phyloP scores from a whole-genome alignment of 1,140 invertebrate genomes.

The Phenacoccus solenopsis region DNA sequence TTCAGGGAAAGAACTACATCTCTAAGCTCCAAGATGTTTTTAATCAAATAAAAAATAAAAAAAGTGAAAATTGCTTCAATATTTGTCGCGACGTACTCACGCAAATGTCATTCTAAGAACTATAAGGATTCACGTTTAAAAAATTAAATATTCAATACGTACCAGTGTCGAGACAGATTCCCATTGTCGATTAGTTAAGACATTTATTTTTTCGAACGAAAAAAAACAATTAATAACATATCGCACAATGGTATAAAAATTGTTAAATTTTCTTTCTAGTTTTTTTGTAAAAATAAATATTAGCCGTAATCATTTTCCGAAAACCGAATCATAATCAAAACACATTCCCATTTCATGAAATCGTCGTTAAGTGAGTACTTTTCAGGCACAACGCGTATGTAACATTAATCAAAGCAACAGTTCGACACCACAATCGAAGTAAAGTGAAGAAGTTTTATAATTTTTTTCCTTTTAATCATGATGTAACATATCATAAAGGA shows the following conservation, averaged over 20 bases:
- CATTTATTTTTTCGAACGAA: not conserved
- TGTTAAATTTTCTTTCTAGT: not conserved
- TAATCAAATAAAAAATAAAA: not conserved
- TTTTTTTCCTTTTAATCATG: not conserved
- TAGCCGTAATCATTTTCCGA: constrained; percentile 8
- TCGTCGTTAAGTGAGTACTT: not conserved
- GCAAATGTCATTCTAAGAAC: not conserved
- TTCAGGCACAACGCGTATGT: not conserved
- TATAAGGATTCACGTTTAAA: not conserved
- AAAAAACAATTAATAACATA: not conserved
- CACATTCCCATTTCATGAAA: not conserved
- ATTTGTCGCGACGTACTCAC: not conserved
- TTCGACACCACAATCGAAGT: not conserved
- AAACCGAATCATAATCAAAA: constrained; percentile 12
- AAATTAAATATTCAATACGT: not conserved
- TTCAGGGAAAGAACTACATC: too few species aligned
- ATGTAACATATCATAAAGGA: not conserved
- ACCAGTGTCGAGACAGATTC: constrained; percentile 6
- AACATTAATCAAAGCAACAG: not conserved
- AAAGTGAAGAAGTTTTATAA: not conserved
- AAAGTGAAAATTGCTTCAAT: not conserved
- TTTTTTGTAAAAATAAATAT: constrained; percentile 17
- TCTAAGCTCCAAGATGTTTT: too few species aligned
- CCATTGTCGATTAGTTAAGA: not conserved
- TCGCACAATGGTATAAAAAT: not conserved